Base-by-base conservation (phyloP, 1,140 invertebrate species). In the Pseudachorutes palmiensis region DNA sequence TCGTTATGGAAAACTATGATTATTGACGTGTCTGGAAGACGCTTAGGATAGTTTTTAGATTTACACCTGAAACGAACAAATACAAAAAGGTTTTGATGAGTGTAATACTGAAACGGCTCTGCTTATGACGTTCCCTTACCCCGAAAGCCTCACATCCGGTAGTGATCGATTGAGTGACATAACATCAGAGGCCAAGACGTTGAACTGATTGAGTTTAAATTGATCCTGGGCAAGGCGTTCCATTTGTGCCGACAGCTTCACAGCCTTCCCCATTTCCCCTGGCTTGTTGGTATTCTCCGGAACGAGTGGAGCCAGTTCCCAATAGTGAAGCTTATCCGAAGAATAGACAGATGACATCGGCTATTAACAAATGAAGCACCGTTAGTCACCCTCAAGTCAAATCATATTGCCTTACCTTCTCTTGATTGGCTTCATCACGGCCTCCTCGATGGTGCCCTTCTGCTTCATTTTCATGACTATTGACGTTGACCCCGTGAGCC, bases 1-100 rank as follows among this genome's bases (percentile, higher is more conserved):
- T 97, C 94, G 78, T 98, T 98, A 80, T 98, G 95, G 80, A 97
- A 97, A 41, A 97, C 95, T 73, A 97, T 94, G 22, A 97, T 92
- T 74, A 97, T 91, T 76, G 89, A 92, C 22, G 94, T 96, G 30
- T 89, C 86, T 2, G 92, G 92, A 75, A 95, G 80, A 68, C 88
- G 81, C 55, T 83, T 83, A 57, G 86, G 85, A 78, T 92, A 90
- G 31, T 80, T 80, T 76, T 93, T 94, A 70, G 78, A 83, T 77
- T 86, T 89, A 76, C 88, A 94, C 30, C 89, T 92, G 77, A 45
- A 80, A 80, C 74, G 74, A 68, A 70, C 74, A 69, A 74, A 69
- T 29, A 58, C 41, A 69, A n/a, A 36, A 19, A 51, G 26, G 14
- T 64, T 9, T 51, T 28, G 45, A 16, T 14, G 16, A 55, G 36